Evolutionary conservation across 1,140 invertebrate species (phyloP).

Genomic region (Elymnias hypermnestra): DNA sequence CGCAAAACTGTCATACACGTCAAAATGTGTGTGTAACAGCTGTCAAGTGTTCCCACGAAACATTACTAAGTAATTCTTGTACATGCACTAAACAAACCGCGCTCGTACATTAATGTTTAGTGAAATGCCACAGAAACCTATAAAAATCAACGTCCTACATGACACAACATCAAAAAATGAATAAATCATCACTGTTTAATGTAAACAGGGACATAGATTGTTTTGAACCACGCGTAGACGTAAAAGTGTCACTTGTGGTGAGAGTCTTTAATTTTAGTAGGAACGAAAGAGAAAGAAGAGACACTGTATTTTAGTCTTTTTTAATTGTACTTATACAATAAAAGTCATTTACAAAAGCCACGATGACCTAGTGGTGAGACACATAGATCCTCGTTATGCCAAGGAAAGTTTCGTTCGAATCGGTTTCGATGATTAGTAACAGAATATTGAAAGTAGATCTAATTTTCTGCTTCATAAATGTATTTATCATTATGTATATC

Average conservation of each 20-base stretch:
- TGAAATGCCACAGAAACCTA: conserved; percentile 49
- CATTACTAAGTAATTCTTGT: conserved; percentile 39
- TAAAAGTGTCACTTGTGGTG: conserved; percentile 41
- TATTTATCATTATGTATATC: too few species aligned
- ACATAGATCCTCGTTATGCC: too few species aligned
- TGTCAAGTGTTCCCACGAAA: conserved; percentile 41
- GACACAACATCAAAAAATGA: conserved; percentile 48
- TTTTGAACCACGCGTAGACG: conserved; percentile 18
- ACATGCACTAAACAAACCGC: conserved; percentile 37
- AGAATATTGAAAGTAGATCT: too few species aligned
- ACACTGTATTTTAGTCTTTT: too few species aligned
- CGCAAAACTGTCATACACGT: too few species aligned
- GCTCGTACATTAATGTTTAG: conserved; percentile 47
- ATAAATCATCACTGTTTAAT: conserved; percentile 58
- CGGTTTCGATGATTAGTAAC: too few species aligned
- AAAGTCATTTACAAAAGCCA: too few species aligned
- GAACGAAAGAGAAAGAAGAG: conserved; percentile 30
- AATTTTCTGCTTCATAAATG: too few species aligned
- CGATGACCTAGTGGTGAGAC: too few species aligned
- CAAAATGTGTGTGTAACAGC: too few species aligned
- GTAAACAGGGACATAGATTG: conserved; percentile 23
- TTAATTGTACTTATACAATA: too few species aligned
- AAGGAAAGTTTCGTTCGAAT: too few species aligned
- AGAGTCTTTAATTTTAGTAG: conserved; percentile 43
- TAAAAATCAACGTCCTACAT: conserved; percentile 26